phyloP scores from a whole-genome alignment of 1,140 invertebrate species.

The Popillia japonica region DNA sequence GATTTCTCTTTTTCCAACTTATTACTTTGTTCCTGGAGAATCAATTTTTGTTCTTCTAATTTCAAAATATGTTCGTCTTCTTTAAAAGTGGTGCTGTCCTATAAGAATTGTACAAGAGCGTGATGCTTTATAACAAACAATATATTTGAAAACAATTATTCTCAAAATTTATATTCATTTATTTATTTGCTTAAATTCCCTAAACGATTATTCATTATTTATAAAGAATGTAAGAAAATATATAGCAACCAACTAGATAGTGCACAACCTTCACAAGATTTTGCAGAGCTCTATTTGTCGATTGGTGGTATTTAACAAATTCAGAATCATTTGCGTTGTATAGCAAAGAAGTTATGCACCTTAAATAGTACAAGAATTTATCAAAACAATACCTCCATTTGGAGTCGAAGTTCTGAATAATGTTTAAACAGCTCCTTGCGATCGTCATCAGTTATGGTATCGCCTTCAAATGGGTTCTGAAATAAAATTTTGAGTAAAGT shows the following conservation, averaged over 20 bases:
- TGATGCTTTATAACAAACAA: too few species aligned
- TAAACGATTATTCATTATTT: too few species aligned
- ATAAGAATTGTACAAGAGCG: constrained; percentile 13
- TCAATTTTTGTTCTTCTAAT: constrained; percentile 31
- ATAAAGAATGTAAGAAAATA: too few species aligned
- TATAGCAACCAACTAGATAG: too few species aligned
- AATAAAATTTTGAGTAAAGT: neutral
- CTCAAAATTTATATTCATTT: too few species aligned
- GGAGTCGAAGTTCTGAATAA: constrained; percentile 64
- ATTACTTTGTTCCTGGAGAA: constrained; percentile 24
- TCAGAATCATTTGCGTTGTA: too few species aligned
- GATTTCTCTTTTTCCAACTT: constrained; percentile 7
- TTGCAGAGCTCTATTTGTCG: too few species aligned
- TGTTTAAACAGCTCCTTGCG: constrained; percentile 65
- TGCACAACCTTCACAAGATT: too few species aligned
- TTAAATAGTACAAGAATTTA: neutral
- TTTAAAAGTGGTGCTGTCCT: neutral
- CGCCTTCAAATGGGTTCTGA: constrained; percentile 17
- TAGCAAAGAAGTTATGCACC: neutral
- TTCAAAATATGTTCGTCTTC: constrained; percentile 10
- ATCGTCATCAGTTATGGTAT: constrained; percentile 64
- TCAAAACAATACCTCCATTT: constrained; percentile 56
- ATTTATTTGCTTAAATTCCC: too few species aligned
- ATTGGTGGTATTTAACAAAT: too few species aligned
- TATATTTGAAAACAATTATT: neutral